Evolutionary conservation across 1,140 invertebrate species (phyloP), one percentile per base, ranked within the genome.

Genomic region (Drosophila setifemur): DNA sequence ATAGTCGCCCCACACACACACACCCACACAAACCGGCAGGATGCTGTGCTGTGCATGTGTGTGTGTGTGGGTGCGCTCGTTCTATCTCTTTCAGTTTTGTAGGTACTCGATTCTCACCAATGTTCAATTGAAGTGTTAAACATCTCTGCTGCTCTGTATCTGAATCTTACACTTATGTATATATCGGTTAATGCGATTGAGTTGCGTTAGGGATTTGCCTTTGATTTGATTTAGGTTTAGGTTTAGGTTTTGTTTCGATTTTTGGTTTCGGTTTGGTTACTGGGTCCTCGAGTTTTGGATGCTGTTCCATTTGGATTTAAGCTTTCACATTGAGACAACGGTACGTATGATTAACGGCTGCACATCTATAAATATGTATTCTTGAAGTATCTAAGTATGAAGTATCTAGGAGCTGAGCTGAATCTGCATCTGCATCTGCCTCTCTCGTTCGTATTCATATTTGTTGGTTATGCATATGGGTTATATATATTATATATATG

Each of bases 101-200:
- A 86, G 81, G 81, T 86, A 86, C 81, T 76, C 81, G 81, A 86
- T 82, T 86, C 82, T 86, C 81, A 86, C 81, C 76, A 75, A 76
- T 76, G 54, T 83, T 86, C 55, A 55, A 55, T 74, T 70, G 50
- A 58, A 73, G 57, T 78, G 14, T 61, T 73, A 66, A 73, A 79
- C 73, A 72, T 73, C 48, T 68, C 37, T 53, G 69, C 54, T 83
- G 52, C 45, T 48, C 49, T 39, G 26, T 44, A n/a, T n/a, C n/a
- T n/a, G n/a, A n/a, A n/a, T 37, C 16, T 7, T 16, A 14, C 33
- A 37, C 25, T 49, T 63, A 63, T 55, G 67, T 61, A 33, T 75
- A 45, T 69, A 47, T 67, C 50, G 23, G 31, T 54, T 44, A 49
- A 3, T 21, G 42, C 14, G 25, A 47, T 29, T 63, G 26, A 53